Evolutionary conservation across 2,797 vertebrate species (phyloP), one percentile per base, ranked within the genome.

Genomic region (Enteromius treurensis): DNA sequence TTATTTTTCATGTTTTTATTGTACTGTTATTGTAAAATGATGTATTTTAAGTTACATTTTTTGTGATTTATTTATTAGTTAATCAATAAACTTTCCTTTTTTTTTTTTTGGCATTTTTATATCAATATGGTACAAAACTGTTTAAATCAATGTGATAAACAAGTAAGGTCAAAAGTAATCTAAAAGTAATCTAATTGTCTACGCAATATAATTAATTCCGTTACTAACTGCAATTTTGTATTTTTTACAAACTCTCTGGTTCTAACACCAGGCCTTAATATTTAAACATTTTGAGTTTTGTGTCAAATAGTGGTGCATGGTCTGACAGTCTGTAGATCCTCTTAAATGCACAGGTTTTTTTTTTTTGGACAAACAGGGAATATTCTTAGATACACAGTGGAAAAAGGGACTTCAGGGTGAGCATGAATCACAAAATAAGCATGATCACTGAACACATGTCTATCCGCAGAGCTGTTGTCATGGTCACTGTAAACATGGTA

Each of bases 391-490:
- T 8, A 14, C 37, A 53, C 58, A 40, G 71, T 87, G 82, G 84
- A 87, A 83, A 83, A 78, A 79, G 86, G 73, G 49, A 83, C 68
- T 80, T 78, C 32, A 78, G 84, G 45, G 77, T 64, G 29, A 79
- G 67, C 77, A 40, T 53, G 70, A 83, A 85, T 85, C 68, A 74
- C 68, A 76, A 76, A 55, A 70, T 71, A 83, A 83, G 81, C 65
- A 70, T 34, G 85, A 83, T 80, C 64, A 23, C 15, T 64, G 29
- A 69, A 58, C 81, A 80, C 81, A 79, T 40, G 81, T 82, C 79
- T 87, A 84, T 87, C 81, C 79, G 4, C 77, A 83, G 84, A 55
- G 60, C 84, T 68, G 84, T 87, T 79, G 86, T 86, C 86, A 85
- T 87, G 78, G 86, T 68, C 81, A 80, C 84, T 34, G 82, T 82